Evolutionary conservation across 2,113 vertebrate species (phyloP), one percentile per base, ranked within the genome.

Genomic region (Dermatemys mawii): DNA sequence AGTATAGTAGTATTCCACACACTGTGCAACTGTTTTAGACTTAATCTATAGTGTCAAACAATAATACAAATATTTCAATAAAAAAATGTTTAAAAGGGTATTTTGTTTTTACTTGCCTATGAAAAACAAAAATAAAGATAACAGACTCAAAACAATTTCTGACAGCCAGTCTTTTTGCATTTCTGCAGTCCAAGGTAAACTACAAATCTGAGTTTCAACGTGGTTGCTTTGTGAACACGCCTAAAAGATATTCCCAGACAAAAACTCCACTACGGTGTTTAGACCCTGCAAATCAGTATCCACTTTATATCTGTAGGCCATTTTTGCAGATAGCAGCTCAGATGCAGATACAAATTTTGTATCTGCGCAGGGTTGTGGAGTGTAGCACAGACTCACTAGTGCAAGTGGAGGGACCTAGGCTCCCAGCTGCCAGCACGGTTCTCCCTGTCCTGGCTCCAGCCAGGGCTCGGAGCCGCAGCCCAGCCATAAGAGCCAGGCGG

Each of bases 1-100:
- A 0, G 98, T 99, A 75, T 99, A 99, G 97, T 99, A 99, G 96
- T 99, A 99, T 95, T 99, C 99, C 60, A 99, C 99, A 78, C 99
- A 99, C 78, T 99, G 98, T 87, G 99, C 97, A 87, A 99, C 97
- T 0, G 99, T 98, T 97, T 99, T 99, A 11, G 99, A 99, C 97
- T 98, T 99, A 81, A 99, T 98, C 99, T 99, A 91, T 5, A 95
- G 92, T 21, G 9, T 88, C 92, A 88, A 96, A 16, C 32, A 93
- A 96, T 86, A 84, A 76, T 87, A 96, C 57, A 90, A 91, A 83
- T 22, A 91, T 41, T 85, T 46, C 78, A 60, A 1, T 10, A 50
- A 78, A 51, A 90, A 55, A 11, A 12, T 9, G 87, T 26, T 90
- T 12, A 35, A 89, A 49, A 76, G 21, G 2, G 1, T 81, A 5